phyloP scores from a whole-genome alignment of 2,113 vertebrate species.

The Prolemur simus region DNA sequence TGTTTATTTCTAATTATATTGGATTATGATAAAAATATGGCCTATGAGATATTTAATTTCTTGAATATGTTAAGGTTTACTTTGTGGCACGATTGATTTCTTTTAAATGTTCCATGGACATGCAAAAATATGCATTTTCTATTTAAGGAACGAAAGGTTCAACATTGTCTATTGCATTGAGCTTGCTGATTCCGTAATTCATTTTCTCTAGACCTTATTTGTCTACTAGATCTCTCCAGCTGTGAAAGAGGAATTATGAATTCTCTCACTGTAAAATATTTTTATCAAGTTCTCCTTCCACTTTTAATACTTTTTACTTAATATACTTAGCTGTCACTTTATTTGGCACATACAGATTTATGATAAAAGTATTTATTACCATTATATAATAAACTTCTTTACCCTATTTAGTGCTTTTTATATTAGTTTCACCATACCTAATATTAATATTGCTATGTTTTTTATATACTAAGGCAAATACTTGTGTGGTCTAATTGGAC shows the following conservation, averaged over 20 bases:
- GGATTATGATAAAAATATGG: neutral
- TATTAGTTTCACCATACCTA: neutral
- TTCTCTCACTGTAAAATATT: neutral
- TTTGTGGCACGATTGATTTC: neutral
- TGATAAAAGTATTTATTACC: neutral
- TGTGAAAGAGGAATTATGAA: neutral
- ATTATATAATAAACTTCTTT: neutral
- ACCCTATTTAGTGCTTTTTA: neutral
- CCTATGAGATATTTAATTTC: neutral
- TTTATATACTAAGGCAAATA: neutral
- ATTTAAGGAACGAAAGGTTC: neutral
- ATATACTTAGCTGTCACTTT: neutral
- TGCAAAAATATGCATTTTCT: neutral
- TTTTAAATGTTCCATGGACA: neutral
- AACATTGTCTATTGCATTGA: neutral
- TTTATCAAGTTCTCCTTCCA: neutral
- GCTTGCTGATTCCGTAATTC: neutral
- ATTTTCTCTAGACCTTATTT: neutral
- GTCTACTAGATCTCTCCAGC: neutral
- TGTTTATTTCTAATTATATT: neutral
- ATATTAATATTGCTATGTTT: neutral
- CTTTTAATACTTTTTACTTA: constrained; percentile 9
- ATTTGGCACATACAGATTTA: neutral
- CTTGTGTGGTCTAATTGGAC: neutral
- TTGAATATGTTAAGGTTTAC: neutral